Conservation (phyloP, 1,140 invertebrate genomes). For the Drosophila novamexicana region DNA sequence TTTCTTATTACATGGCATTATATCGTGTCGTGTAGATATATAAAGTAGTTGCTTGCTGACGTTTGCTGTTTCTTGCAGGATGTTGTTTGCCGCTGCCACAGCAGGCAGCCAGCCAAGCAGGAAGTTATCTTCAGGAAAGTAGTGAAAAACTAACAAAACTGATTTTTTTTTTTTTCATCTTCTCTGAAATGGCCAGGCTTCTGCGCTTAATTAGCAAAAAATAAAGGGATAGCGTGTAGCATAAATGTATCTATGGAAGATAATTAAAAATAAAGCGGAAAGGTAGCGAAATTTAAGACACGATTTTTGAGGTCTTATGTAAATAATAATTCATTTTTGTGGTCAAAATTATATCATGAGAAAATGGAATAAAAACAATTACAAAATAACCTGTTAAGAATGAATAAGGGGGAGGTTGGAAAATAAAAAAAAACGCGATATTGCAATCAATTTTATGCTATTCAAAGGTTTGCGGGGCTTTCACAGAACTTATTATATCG, state of each 20-base stretch:
- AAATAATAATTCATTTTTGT: no score
- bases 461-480: no score
- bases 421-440: no score
- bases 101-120: conserved; percentile 17
- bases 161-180: conserved; percentile 19
- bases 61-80: conserved; percentile 35
- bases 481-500: no score
- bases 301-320: neutral
- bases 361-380: no score
- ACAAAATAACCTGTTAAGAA: no score
- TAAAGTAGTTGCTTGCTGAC: conserved; percentile 21
- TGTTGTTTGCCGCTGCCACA: conserved; percentile 26
- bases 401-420: no score
- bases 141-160: conserved; percentile 17
- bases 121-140: conserved; percentile 38
- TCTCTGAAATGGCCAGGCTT: conserved; percentile 8
- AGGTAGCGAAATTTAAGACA: neutral
- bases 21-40: conserved; percentile 28
- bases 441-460: no score
- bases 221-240: neutral
- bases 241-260: neutral
- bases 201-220: conserved; percentile 32
- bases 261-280: neutral
- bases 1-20: conserved; percentile 71
- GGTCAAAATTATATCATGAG: no score